Conservation (phyloP, 2,113 vertebrate genomes). For the Leiothrix lutea region DNA sequence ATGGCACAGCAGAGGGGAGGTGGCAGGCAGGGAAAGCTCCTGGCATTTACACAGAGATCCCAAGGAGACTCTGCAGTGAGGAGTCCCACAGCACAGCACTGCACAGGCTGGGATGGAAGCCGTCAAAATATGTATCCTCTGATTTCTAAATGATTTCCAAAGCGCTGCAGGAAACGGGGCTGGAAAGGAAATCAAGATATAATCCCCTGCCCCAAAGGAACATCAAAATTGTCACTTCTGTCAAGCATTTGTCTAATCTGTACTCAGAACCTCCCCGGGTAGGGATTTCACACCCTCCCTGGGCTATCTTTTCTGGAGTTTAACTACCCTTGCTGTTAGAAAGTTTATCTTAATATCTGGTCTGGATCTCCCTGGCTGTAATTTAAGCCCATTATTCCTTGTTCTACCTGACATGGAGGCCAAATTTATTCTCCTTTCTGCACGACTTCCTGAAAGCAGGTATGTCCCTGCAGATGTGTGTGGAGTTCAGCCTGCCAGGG, state of each 20-base stretch:
- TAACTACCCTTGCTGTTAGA: background rate
- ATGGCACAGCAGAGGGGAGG: background rate
- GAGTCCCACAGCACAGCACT: background rate
- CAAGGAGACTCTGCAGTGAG: background rate
- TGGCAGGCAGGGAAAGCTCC: accelerated
- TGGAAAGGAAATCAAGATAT: background rate
- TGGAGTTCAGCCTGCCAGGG: background rate
- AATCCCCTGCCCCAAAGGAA: slow-evolving; percentile 27
- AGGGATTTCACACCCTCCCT: background rate
- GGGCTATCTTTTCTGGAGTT: background rate
- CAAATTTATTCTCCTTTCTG: background rate
- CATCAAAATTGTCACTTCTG: slow-evolving; percentile 4
- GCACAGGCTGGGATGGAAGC: background rate
- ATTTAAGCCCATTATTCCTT: slow-evolving; percentile 14
- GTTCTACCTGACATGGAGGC: background rate
- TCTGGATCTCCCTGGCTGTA: background rate
- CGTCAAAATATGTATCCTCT: background rate
- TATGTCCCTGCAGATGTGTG: accelerated
- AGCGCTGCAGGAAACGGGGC: accelerated
- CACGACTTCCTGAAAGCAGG: background rate
- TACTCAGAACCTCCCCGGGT: background rate
- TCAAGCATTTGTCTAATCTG: slow-evolving; percentile 6
- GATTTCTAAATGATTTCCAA: background rate
- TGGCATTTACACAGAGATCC: background rate
- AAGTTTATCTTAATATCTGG: slow-evolving; percentile 11